Percentiles rank a stretch among this genome's conserved stretches.
Conservation (phyloP, 2,797 vertebrate species). For the Carduelis carduelis region DNA sequence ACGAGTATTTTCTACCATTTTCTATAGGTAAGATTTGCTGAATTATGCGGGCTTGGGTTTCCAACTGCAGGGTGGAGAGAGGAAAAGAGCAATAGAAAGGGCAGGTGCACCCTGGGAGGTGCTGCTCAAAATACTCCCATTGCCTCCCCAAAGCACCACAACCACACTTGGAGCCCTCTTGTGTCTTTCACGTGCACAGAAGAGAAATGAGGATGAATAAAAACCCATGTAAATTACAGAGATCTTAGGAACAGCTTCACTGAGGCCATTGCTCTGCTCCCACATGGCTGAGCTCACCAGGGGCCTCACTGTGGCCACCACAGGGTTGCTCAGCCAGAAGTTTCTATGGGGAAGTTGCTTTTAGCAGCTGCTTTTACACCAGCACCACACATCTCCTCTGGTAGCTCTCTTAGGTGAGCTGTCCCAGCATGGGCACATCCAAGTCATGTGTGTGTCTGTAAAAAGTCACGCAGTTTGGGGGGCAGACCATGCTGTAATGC, state of each 20-base stretch:
- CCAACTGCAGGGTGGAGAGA: fast-evolving
- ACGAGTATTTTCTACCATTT: slow-evolving; percentile 83
- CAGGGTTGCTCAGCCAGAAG: neutral
- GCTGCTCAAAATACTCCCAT: fast-evolving
- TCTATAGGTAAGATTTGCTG: slow-evolving; percentile 77
- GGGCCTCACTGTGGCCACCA: too few species aligned
- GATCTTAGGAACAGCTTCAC: neutral
- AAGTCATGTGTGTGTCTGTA: fast-evolving
- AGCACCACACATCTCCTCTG: neutral
- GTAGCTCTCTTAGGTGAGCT: neutral
- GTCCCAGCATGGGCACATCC: neutral
- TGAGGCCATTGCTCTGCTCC: fast-evolving
- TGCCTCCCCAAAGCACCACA: neutral
- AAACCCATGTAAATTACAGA: neutral
- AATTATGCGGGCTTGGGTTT: neutral
- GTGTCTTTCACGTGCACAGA: neutral
- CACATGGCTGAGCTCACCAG: neutral
- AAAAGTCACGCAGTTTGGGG: fast-evolving
- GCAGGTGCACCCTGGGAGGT: neutral
- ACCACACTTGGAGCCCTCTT: fast-evolving
- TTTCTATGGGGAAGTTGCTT: neutral
- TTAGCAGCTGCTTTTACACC: fast-evolving
- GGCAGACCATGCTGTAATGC: fast-evolving
- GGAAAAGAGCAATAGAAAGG: neutral
- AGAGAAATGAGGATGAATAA: neutral